These are phyloP conservation scores for Sebastes matsubarae DNA, from an alignment of 2,797 vertebrate genomes.

Conservation along the genomic window DNA sequence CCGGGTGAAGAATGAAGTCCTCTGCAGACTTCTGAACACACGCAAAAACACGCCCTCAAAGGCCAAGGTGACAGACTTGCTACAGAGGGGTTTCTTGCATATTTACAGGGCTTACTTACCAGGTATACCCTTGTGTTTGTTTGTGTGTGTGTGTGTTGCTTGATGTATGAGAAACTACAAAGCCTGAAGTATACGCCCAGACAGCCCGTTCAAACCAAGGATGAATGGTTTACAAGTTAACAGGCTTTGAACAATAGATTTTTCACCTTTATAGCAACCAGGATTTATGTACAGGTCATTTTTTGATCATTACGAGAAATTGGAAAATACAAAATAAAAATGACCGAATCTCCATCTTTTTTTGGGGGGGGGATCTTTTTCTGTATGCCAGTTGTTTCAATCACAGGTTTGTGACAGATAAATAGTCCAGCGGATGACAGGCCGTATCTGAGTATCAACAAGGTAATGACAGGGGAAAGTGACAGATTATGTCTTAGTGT, in stretches of 20 bases:
- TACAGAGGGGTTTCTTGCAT: conserved; percentile 27
- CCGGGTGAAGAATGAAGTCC: conserved; percentile 85
- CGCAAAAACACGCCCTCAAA: conserved; percentile 71
- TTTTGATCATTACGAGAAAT: conserved; percentile 68
- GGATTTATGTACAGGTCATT: conserved; percentile 73
- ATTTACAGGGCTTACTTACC: conserved; percentile 37
- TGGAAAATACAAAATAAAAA: conserved; percentile 65
- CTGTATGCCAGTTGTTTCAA: conserved; percentile 68
- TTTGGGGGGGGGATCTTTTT: not conserved
- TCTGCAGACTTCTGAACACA: conserved; percentile 68
- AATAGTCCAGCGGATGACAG: conserved; percentile 61
- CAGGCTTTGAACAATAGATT: conserved; percentile 67
- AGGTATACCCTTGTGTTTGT: conserved; percentile 11
- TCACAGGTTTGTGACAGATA: conserved; percentile 70
- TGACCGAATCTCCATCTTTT: conserved; percentile 39
- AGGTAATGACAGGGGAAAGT: conserved; percentile 76
- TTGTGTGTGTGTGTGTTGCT: conserved; percentile 9
- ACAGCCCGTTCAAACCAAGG: conserved; percentile 45
- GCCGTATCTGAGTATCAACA: conserved; percentile 74
- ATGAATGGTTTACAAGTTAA: conserved; percentile 72
- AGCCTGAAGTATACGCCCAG: conserved; percentile 24
- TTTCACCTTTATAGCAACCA: conserved; percentile 46
- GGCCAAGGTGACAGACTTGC: conserved; percentile 80
- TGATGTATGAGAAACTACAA: conserved; percentile 37
- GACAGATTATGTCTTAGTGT: conserved; percentile 76